A percentile compares a stretch with the other conserved stretches of the same genome.
Conservation (phyloP, 2,113 vertebrate genomes). For the Pseudorhombus dupliciocellatus region DNA sequence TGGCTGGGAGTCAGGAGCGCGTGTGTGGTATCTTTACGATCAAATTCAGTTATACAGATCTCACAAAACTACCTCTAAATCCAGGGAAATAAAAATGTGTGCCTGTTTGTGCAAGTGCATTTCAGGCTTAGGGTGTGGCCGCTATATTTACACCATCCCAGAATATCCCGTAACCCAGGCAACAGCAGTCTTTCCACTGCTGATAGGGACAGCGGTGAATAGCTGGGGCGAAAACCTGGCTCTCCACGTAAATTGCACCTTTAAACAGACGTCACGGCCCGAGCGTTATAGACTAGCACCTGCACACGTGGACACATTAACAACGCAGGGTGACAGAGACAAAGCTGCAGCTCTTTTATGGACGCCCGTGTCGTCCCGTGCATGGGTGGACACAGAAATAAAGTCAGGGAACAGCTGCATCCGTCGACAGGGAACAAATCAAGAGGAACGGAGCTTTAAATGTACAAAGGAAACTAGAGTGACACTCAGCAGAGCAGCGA, state of each 20-base stretch:
- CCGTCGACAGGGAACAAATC: neutral
- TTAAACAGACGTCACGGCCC: slow-evolving; percentile 19
- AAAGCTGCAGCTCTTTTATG: slow-evolving; percentile 28
- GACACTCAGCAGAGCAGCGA: neutral
- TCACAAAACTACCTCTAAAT: neutral
- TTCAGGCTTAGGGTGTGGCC: slow-evolving; percentile 49
- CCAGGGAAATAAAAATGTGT: neutral
- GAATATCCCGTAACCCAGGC: slow-evolving; percentile 55
- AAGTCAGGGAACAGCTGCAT: slow-evolving; percentile 22
- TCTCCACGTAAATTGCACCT: slow-evolving; percentile 6
- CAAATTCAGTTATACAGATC: neutral
- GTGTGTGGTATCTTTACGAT: slow-evolving; percentile 42
- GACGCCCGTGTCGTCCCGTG: neutral
- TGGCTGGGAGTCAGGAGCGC: slow-evolving; percentile 13
- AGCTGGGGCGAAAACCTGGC: slow-evolving; percentile 6
- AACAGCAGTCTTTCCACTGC: slow-evolving; percentile 53
- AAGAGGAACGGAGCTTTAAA: neutral
- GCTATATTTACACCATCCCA: slow-evolving; percentile 70
- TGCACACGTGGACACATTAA: slow-evolving; percentile 34
- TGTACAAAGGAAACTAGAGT: neutral
- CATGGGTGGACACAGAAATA: neutral
- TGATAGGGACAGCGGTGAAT: slow-evolving; percentile 50
- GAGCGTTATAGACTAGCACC: slow-evolving; percentile 9
- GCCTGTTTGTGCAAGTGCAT: slow-evolving; percentile 15
- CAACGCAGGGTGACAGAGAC: slow-evolving; percentile 1